Evolutionary conservation across 2,797 vertebrate species (phyloP), one percentile per base, ranked within the genome.

Genomic region (Microcaecilia unicolor): DNA sequence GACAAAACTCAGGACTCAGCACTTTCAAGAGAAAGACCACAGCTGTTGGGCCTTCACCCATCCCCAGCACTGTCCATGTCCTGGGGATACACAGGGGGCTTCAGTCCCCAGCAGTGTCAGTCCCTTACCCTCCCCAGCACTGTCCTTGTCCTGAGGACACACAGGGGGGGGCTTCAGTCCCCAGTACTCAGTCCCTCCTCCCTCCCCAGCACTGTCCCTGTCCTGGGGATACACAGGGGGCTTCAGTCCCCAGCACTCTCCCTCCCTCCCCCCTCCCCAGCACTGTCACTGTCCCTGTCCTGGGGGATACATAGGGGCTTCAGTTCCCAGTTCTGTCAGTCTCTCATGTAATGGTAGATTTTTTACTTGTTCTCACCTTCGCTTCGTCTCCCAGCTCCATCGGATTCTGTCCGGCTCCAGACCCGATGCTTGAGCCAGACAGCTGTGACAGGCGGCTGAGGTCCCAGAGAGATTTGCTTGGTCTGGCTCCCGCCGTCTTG

Each of bases 401-500:
- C 12, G 48, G 32, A 4, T 53, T 51, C 14, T 41, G 32, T 7
- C 40, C 41, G 10, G 54, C 37, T 22, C 31, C 10, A 24, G 4
- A 18, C 2, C 58, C 55, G 0, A 53, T 48, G 6, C 74, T 72
- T 44, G 66, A 72, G 5, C 38, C 67, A 0, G 74, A 72, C 25
- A 63, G 25, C 34, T 77, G 70, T 18, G 65, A 71, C 25, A 78
- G 48, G 18, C 41, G 25, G 35, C 72, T 78, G 18, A 78, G 58
- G 37, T 78, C 72, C 74, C 74, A 78, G 2, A 78, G 47, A 8
- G 74, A 74, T 8, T 59, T 59, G 41, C 68, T 78, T 11, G 67
- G 59, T n/a, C 65, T 30, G 13, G 58, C 29, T 0, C 30, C 55
- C 2, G 27, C 48, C 16, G 31, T 58, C 43, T 3, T 59, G 47